phyloP scores from a whole-genome alignment of 2,888 invertebrate genomes.

The Cheilosia soror region DNA sequence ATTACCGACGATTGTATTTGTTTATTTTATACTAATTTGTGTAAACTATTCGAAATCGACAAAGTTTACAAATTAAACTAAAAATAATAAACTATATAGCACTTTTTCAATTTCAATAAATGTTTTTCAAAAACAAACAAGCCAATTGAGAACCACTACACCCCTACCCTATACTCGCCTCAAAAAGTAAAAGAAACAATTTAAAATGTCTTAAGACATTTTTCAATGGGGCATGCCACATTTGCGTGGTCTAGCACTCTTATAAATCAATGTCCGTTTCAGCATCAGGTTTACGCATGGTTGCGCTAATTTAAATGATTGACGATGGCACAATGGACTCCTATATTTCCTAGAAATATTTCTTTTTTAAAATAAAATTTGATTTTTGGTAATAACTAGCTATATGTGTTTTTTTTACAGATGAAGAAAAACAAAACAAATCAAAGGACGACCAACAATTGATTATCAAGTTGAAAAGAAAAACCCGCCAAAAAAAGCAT shows the following conservation, averaged over 20 bases:
- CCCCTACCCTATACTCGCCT: neutral
- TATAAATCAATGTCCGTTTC: constrained; percentile 30
- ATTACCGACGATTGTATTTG: constrained; percentile 41
- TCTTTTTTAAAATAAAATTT: constrained; percentile 32
- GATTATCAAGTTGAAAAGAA: neutral
- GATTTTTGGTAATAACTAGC: constrained; percentile 20
- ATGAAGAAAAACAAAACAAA: constrained; percentile 22
- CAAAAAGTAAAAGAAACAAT: constrained; percentile 9
- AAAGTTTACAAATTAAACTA: constrained; percentile 62
- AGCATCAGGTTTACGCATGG: constrained; percentile 2
- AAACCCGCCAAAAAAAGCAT: constrained; percentile 41
- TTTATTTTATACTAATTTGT: constrained; percentile 33
- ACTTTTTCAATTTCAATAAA: constrained; percentile 38
- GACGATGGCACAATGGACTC: constrained; percentile 23
- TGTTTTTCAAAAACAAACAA: neutral
- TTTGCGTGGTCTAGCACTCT: constrained; percentile 5
- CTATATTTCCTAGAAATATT: constrained; percentile 21
- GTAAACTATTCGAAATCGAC: constrained; percentile 46
- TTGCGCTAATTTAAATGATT: constrained; percentile 36
- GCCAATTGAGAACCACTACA: constrained; percentile 46
- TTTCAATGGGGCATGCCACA: neutral
- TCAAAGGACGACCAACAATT: neutral
- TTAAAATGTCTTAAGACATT: neutral
- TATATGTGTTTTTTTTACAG: constrained; percentile 31
- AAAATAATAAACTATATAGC: constrained; percentile 52